These are phyloP conservation scores for Aleiodes leptofemur DNA, from an alignment of 2,888 invertebrate genomes.

Conservation along the genomic window DNA sequence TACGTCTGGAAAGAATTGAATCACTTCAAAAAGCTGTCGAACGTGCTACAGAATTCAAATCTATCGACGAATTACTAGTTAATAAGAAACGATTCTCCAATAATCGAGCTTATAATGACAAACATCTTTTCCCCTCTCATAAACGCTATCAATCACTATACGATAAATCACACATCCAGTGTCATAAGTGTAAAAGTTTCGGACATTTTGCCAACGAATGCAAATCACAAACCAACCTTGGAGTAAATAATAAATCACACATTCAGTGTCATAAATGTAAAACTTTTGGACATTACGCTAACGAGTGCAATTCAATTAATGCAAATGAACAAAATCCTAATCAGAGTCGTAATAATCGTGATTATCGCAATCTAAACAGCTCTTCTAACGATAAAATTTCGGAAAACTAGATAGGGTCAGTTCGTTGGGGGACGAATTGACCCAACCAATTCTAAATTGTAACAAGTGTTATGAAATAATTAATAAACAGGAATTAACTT, in stretches of 20 bases:
- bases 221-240: too few species aligned
- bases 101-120: too few species aligned
- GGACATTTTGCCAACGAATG: neutral
- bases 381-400: neutral
- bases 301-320: neutral
- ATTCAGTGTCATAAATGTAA: neutral
- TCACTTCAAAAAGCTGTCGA: slow-evolving; percentile 1
- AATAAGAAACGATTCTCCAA: neutral
- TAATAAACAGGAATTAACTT: neutral
- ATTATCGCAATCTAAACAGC: neutral
- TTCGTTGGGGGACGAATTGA: neutral
- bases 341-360: neutral
- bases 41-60: neutral
- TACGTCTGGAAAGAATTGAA: neutral
- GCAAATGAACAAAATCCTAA: neutral
- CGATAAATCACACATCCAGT: neutral
- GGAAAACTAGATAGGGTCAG: neutral
- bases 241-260: neutral
- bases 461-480: neutral
- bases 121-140: too few species aligned
- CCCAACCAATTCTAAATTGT: neutral
- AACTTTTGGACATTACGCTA: neutral
- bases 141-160: neutral
- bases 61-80: neutral
- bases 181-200: neutral